Conservation (phyloP, 2,113 vertebrate genomes). For the Hemiprocne comata region DNA sequence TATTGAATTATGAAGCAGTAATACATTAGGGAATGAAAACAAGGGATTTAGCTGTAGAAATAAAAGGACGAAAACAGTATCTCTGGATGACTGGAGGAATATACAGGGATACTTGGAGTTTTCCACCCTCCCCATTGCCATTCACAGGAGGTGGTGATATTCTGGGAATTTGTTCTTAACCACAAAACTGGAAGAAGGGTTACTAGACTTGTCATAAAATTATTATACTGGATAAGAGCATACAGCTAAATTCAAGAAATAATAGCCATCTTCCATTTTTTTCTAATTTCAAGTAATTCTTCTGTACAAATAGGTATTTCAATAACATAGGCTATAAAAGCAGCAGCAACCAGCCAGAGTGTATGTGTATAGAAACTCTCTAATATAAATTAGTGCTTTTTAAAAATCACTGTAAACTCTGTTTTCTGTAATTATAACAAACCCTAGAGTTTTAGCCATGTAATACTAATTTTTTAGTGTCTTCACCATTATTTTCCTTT, state of each 20-base stretch:
- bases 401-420: slow-evolving; percentile 73
- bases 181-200: slow-evolving; percentile 3
- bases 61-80: background rate
- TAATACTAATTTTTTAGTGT: slow-evolving; percentile 77
- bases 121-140: background rate
- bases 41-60: background rate
- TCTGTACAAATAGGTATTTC: slow-evolving; percentile 61
- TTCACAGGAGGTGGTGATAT: background rate
- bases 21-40: slow-evolving; percentile 47
- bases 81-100: background rate
- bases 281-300: background rate
- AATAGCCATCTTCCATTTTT: background rate
- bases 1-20: slow-evolving; percentile 28
- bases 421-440: slow-evolving; percentile 83
- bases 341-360: slow-evolving; percentile 51
- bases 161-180: slow-evolving; percentile 56
- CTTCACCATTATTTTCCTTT: slow-evolving; percentile 81
- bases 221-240: slow-evolving; percentile 8
- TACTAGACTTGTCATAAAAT: slow-evolving; percentile 24
- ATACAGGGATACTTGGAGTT: background rate
- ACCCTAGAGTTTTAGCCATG: slow-evolving; percentile 75
- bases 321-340: slow-evolving; percentile 52
- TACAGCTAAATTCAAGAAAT: slow-evolving; percentile 25
- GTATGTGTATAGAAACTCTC: slow-evolving; percentile 71
- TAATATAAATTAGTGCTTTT: slow-evolving; percentile 80